These are phyloP conservation scores for Phoxinus dragarum DNA, from an alignment of 2,797 vertebrate species.

Conservation along the genomic window DNA sequence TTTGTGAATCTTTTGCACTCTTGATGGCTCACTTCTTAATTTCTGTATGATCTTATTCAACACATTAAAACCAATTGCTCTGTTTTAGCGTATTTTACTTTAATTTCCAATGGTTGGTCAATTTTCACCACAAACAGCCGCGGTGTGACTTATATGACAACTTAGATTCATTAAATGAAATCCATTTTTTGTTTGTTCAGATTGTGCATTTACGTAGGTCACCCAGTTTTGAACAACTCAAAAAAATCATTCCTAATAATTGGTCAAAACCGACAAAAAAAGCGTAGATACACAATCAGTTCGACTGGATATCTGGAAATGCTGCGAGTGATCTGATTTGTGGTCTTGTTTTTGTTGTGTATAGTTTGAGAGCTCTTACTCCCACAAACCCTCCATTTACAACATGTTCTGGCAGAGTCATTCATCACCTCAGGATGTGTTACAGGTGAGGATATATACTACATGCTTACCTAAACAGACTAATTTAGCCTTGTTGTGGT, in stretches of 20 bases:
- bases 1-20: neutral
- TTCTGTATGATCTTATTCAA: neutral
- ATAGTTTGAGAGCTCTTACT: slow-evolving; percentile 97
- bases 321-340: neutral
- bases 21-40: neutral
- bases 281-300: neutral
- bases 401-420: slow-evolving; percentile 96
- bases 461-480: neutral
- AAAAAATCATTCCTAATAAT: neutral
- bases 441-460: slow-evolving; percentile 81
- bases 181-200: neutral
- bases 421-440: slow-evolving; percentile 84
- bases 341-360: slow-evolving; percentile 25
- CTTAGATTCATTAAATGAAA: neutral
- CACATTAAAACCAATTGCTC: neutral
- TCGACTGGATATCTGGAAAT: neutral
- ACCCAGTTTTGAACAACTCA: neutral
- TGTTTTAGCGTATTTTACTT: neutral
- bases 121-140: neutral
- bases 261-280: neutral
- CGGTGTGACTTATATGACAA: neutral
- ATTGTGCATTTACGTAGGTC: neutral
- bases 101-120: too few relatives aligned
- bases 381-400: slow-evolving; percentile 93
- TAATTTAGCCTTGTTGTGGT: neutral